Evolutionary conservation across 2,888 invertebrate species (phyloP), one percentile per base, ranked within the genome.

Genomic region (Spilarctia lutea): DNA sequence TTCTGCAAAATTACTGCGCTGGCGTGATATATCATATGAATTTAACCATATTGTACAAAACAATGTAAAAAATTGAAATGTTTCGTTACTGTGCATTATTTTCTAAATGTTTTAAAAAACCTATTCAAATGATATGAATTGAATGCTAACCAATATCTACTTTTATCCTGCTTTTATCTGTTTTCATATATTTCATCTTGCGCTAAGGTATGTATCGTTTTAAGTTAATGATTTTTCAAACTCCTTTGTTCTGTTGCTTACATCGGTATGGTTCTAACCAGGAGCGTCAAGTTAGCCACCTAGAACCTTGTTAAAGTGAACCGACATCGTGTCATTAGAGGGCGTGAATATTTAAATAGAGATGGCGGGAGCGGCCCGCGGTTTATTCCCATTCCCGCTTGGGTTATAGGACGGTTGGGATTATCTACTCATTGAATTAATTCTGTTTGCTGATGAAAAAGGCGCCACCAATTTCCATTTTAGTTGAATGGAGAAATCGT

Each of bases 281-380:
- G 74, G 75, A 75, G 79, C 79, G 75, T 79, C 81, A 83, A 84
- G 83, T 85, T 84, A 85, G 81, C 85, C 85, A 88, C 86, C 83
- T 91, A 89, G 90, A 88, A 90, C 90, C 88, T 89, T 91, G 91
- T 92, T 89, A 88, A 86, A 91, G 89, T 88, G 89, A 89, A 86
- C 88, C 90, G 88, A 87, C 90, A 88, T 88, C 91, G 92, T 93
- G 93, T 94, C 94, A 94, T 94, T 94, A 94, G 92, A 91, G 92
- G 93, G 92, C 91, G 91, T 94, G 93, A 94, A 94, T 94, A 94
- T 94, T 94, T 94, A 92, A 94, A 90, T 89, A 89, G 91, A 91
- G 88, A 89, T 87, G 92, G 91, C 91, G 91, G 90, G 90, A 88
- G 88, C 90, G 88, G 87, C 85, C 88, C 91, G 89, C 91, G 89